Evolutionary conservation across 2,113 vertebrate species (phyloP), one percentile per base, ranked within the genome.

Genomic region (Carassius auratus): DNA sequence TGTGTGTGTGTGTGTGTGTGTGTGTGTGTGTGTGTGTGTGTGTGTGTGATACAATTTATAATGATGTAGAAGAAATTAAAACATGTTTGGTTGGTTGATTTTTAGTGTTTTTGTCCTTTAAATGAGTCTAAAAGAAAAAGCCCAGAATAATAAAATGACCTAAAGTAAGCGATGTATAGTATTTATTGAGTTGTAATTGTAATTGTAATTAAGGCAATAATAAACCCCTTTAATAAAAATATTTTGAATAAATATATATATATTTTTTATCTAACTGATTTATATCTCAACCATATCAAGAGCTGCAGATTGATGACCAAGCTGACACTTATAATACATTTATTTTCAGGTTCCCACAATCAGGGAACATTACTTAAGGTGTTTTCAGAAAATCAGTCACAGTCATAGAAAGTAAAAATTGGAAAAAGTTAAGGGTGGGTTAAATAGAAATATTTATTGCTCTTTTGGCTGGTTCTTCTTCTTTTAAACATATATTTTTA

Each of bases 141-240:
- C 64, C 23, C 62, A 52, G 38, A 52, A 30, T 48, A 80, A 12
- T 81, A 66, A 66, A 81, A 26, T 79, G 57, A 52, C 50, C 23
- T 59, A 13, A 42, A 38, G 36, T 80, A 38, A 42, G 59, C 48
- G 13, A 64, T 45, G 36, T 8, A 45, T 4, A 80, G 38, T 64
- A 80, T 80, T 64, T 62, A 64, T 64, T 50, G 62, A 21, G 62
- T 52, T 64, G 30, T 1, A 64, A 9, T 42, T 66, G 77, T 64
- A 13, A 66, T 1, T 66, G 78, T 80, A 30, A 81, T 62, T 26
- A 81, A 48, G 61, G 10, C 21, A 52, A 23, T 12, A 66, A 45
- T 81, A 81, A 80, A 64, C 14, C 4, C n/a, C 7, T 76, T 76
- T 12, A 30, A n/a, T 52, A 52, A 14, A 62, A 79, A 61, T 57